phyloP scores from a whole-genome alignment of 2,113 vertebrate species.

The Aegypius monachus region DNA sequence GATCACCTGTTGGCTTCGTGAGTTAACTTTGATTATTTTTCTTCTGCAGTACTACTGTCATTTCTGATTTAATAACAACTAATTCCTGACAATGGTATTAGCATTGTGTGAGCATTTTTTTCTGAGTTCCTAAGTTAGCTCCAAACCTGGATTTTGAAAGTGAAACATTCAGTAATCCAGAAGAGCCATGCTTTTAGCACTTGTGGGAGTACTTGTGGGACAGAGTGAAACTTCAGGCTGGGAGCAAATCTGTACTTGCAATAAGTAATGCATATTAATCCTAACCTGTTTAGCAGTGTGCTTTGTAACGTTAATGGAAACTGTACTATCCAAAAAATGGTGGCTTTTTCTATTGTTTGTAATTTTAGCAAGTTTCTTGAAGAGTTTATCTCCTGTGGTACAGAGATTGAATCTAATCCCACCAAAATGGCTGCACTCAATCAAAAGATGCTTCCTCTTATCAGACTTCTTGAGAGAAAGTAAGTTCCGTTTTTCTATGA shows the following conservation, averaged over 20 bases:
- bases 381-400: conserved; percentile 77
- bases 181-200: not conserved
- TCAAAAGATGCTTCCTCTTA: conserved; percentile 79
- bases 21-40: not conserved
- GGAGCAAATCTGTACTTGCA: not conserved
- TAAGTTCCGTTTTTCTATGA: conserved; percentile 59
- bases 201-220: not conserved
- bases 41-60: not conserved
- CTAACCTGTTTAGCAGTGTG: not conserved
- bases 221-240: not conserved
- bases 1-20: conserved; percentile 82
- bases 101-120: not conserved
- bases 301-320: not conserved
- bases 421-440: conserved; percentile 68
- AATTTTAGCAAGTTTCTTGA: conserved; percentile 78
- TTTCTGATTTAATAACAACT: not conserved
- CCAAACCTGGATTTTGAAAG: not conserved
- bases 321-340: not conserved
- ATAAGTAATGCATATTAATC: not conserved
- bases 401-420: conserved; percentile 49
- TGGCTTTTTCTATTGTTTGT: not conserved
- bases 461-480: conserved; percentile 90
- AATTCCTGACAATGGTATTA: not conserved
- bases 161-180: not conserved
- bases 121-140: not conserved